Base-by-base conservation (phyloP, 2,888 invertebrate genomes). In the Scaptomyza flava region DNA sequence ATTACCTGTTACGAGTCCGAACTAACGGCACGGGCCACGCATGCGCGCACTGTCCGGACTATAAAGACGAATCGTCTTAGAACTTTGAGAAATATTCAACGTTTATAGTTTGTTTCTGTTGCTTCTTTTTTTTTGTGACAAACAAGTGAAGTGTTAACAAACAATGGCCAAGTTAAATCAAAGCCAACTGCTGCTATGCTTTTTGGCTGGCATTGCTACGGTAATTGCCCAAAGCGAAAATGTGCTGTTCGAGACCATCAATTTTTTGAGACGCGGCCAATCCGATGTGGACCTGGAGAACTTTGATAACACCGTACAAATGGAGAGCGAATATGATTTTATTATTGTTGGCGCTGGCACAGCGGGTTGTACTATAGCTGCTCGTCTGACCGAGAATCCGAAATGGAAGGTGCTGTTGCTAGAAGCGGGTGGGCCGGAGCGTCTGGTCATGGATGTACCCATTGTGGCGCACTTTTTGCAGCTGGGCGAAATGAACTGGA, bases 331-430 rank as follows among this genome's bases (percentile, higher is more conserved):
- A 87, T 96, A 96, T 82, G 96, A 96, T 88, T 97, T 96, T 78
- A 94, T 96, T 52, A 92, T 96, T 17, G 94, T 96, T 4, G 96
- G 96, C 1, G 96, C 96, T 0, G 96, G 96, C 2, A 96, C 96
- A 0, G 96, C 96, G 0, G 96, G 96, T 2, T 96, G 96, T 68
- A 94, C 95, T 0, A 66, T 96, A 6, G 96, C 96, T 0, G 95
- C 95, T 66, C 93, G 96, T 41, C 91, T 97, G 6, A 93, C 94
- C 1, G 96, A 96, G 91, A 93, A 95, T 72, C 93, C 94, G 0
- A 92, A 94, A 11, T 95, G 95, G 94, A 94, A 94, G 68, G 89
- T 92, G 1, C 91, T 96, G 7, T 93, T 96, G 0, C 91, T 96
- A 36, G 96, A 96, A 92, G 96, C 96, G 2, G 96, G 96, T 61